These are phyloP conservation scores for Zhengitettix transpicula DNA, from an alignment of 2,888 invertebrate genomes.

Conservation along the genomic window DNA sequence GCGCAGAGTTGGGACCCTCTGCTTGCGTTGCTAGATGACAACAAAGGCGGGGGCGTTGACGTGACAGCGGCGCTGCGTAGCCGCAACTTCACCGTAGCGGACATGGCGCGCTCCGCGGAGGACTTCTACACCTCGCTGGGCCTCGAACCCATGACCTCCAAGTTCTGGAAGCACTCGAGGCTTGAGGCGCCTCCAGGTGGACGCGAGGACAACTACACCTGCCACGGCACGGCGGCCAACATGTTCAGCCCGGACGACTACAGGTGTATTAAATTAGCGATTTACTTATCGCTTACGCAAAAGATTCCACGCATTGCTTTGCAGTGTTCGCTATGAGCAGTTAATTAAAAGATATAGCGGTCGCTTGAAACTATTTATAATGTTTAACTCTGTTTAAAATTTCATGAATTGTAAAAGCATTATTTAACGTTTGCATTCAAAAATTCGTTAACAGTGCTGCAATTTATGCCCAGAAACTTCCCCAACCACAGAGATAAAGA, in stretches of 20 bases:
- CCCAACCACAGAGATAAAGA: too few relatives aligned
- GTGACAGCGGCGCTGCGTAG: constrained; percentile 32
- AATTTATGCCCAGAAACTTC: too few relatives aligned
- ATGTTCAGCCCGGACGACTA: constrained; percentile 48
- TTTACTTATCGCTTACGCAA: too few relatives aligned
- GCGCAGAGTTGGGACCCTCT: constrained; percentile 25
- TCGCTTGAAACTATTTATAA: too few relatives aligned
- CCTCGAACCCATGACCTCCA: constrained; percentile 38
- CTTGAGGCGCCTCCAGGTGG: constrained; percentile 8
- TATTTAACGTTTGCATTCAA: too few relatives aligned
- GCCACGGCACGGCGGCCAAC: constrained; percentile 58
- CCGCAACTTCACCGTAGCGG: constrained; percentile 25
- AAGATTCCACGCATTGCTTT: too few relatives aligned
- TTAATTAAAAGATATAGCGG: too few relatives aligned
- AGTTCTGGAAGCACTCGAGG: constrained; percentile 41
- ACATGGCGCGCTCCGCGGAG: constrained; percentile 46
- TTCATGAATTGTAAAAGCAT: too few relatives aligned
- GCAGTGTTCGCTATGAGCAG: too few relatives aligned
- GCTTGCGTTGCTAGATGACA: constrained; percentile 18
- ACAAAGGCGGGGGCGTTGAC: constrained; percentile 16
- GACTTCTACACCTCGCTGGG: constrained; percentile 51
- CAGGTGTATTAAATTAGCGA: constrained; percentile 20
- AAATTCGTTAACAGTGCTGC: too few relatives aligned
- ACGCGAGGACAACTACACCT: constrained; percentile 23
- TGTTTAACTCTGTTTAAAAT: too few relatives aligned